A percentile compares a stretch with the other conserved stretches of the same genome.
Conservation (phyloP, 2,797 vertebrate genomes). For the Psittacula derbiana region DNA sequence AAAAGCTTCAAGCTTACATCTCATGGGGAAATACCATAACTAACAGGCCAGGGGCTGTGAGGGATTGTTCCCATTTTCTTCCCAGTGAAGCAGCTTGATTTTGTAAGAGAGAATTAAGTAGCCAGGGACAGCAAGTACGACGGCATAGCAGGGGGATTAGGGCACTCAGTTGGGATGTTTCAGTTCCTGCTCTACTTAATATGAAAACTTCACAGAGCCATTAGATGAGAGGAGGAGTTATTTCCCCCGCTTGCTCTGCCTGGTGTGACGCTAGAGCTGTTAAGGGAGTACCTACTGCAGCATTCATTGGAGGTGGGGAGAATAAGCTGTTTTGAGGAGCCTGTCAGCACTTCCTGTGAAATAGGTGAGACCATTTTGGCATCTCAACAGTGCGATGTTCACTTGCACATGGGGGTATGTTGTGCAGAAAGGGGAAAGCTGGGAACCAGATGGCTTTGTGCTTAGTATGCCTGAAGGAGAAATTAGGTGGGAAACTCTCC, state of each 20-base stretch:
- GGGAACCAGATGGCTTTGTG: not conserved
- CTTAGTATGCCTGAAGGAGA: not conserved
- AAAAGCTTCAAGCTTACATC: slow-evolving; percentile 1
- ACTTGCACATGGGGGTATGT: fast-evolving
- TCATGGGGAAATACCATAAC: slow-evolving; percentile 10
- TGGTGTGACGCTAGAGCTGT: not conserved
- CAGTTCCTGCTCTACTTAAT: slow-evolving; percentile 31
- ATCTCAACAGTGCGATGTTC: not conserved
- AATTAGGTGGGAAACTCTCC: not conserved
- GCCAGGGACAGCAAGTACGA: not conserved
- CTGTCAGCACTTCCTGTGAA: not conserved
- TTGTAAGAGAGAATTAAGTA: slow-evolving; percentile 35
- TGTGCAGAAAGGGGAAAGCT: not conserved
- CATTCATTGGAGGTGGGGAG: not conserved
- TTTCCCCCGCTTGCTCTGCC: not conserved
- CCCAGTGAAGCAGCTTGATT: slow-evolving; percentile 23
- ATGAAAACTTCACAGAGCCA: not conserved
- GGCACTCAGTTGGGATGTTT: slow-evolving; percentile 11
- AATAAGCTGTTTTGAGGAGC: not conserved
- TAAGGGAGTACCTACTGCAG: not conserved
- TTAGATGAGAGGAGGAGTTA: not conserved
- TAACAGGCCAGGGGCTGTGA: not conserved
- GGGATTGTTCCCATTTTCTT: slow-evolving; percentile 15
- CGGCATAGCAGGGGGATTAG: slow-evolving; percentile 9
- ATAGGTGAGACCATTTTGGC: not conserved